Evolutionary conservation across 2,113 vertebrate genomes (phyloP).

Genomic region (Atrichornis clamosus): DNA sequence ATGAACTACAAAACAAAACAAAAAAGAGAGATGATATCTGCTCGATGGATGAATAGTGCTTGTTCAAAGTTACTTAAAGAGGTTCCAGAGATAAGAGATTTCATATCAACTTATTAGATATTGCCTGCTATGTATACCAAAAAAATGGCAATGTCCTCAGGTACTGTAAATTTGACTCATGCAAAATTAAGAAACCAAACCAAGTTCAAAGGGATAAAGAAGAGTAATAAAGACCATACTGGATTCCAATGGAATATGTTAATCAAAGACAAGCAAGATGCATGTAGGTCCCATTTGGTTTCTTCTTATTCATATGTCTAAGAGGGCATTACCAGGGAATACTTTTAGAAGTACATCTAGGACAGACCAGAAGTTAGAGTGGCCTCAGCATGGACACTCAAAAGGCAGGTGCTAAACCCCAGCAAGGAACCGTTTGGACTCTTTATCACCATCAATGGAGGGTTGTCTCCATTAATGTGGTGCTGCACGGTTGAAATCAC

Average conservation of each 20-base stretch:
- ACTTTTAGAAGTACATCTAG: background rate
- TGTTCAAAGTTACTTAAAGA: background rate
- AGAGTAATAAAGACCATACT: background rate
- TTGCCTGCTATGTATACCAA: background rate
- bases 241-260: background rate
- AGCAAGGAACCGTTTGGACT: background rate
- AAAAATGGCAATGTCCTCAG: background rate
- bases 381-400: background rate
- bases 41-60: background rate
- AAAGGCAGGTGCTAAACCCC: rapidly evolving
- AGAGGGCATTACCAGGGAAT: background rate
- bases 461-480: rapidly evolving
- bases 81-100: background rate
- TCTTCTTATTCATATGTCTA: background rate
- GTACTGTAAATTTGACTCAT: background rate
- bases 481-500: background rate
- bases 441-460: background rate
- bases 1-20: background rate
- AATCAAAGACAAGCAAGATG: background rate
- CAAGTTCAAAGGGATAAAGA: background rate
- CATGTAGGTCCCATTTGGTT: background rate
- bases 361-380: background rate
- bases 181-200: background rate
- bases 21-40: background rate
- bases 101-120: background rate